A percentile compares a stretch with the other conserved stretches of the same genome.
Conservation (phyloP, 2,797 vertebrate species). For the Diglossa cyanea region DNA sequence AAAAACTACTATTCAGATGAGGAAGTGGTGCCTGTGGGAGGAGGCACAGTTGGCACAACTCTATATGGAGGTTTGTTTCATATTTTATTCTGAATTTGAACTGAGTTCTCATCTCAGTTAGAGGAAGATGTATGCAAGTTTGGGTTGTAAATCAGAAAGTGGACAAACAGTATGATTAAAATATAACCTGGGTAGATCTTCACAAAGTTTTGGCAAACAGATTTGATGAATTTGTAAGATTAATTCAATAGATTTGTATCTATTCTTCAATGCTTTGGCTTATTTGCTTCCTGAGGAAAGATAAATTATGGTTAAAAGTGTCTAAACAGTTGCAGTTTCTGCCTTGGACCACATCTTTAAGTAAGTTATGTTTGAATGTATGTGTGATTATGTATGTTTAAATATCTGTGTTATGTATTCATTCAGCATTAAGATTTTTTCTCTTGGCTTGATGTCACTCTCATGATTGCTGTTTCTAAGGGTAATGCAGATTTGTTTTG, state of each 20-base stretch:
- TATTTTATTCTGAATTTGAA: background rate
- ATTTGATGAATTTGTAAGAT: background rate
- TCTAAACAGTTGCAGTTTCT: background rate
- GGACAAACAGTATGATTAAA: background rate
- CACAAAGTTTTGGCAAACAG: background rate
- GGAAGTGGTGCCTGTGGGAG: background rate
- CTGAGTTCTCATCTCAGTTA: background rate
- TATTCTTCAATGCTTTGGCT: background rate
- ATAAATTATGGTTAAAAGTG: background rate
- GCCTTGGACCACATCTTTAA: background rate
- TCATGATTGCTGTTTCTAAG: background rate
- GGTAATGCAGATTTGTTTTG: background rate
- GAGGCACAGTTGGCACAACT: constrained; percentile 60
- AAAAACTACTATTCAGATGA: constrained; percentile 74
- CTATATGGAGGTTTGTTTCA: constrained; percentile 62
- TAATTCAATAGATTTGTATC: background rate
- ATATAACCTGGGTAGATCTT: background rate
- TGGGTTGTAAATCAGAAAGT: background rate
- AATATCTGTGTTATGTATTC: background rate
- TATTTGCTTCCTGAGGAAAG: background rate
- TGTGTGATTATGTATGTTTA: background rate
- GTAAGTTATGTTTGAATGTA: background rate
- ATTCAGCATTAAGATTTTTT: background rate
- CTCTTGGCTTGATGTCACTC: background rate
- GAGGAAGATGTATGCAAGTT: background rate